Evolutionary conservation across 1,140 invertebrate genomes (phyloP), one percentile per base, ranked within the genome.

Genomic region (Sycophila sp.): DNA sequence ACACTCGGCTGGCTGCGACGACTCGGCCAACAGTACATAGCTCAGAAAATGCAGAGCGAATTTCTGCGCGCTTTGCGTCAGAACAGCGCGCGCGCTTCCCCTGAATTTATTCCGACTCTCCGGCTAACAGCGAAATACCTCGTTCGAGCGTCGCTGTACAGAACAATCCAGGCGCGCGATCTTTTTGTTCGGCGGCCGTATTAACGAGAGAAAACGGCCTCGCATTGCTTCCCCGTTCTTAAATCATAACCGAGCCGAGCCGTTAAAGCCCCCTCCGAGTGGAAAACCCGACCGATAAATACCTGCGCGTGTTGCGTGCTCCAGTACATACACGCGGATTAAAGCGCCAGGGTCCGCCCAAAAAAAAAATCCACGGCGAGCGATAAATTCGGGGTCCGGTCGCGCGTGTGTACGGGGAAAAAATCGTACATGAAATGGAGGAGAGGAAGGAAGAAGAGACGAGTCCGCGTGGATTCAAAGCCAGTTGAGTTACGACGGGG

Each of bases 251-350:
- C 2, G 32, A 19, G 13, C 49, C n/a, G 32, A 19, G 1, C 32
- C 62, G 47, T 53, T 64, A 64, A 38, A 64, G 13, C 45, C 26
- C 36, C 56, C 34, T 59, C 24, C 59, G 34, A 30, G 13, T 47
- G 15, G 32, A 17, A 10, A 7, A 24, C n/a, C 28, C 63, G 26
- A 24, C 17, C 63, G 63, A 65, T 65, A 65, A 65, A 65, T 65
- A 65, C 40, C 10, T 55, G 36, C n/a, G 4, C 36, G 42, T 38
- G 47, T 51, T 36, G 51, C 45, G 60, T 47, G 45, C 51, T 51
- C 60, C 60, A 30, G 32, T 40, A n/a, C 51, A 22, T 47, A 15
- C 51, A 58, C 28, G 53, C 13, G 64, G 51, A 67, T 67, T 67
- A 67, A 45, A 67, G 38, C 34, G 38, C 24, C 4, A 17, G 7